Conservation (phyloP, 2,797 vertebrate genomes). For the Phataginus tricuspis region DNA sequence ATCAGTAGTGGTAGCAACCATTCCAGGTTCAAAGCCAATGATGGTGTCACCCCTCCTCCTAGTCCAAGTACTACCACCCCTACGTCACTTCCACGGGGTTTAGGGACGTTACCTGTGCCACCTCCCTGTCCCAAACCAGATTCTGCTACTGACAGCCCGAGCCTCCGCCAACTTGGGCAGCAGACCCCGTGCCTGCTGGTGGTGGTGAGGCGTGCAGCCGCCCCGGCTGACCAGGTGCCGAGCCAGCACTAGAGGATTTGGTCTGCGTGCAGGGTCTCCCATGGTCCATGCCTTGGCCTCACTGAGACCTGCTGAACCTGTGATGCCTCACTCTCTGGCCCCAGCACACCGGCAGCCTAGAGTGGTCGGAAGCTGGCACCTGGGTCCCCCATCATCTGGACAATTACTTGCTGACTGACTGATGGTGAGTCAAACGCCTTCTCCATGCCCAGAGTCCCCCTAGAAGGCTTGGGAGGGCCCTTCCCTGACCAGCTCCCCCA, state of each 20-base stretch:
- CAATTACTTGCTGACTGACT: not conserved
- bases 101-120: not conserved
- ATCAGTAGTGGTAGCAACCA: not conserved
- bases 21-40: not conserved
- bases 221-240: not conserved
- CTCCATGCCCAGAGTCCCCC: not conserved
- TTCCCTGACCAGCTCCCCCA: not conserved
- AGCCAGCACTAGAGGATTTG: not conserved
- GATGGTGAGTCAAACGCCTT: accelerated
- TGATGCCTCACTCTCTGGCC: not conserved
- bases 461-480: not conserved
- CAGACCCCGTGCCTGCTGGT: not conserved
- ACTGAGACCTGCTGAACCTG: not conserved
- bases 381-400: not conserved
- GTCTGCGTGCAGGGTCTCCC: not conserved
- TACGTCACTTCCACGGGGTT: accelerated
- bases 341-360: not conserved
- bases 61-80: no score
- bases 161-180: not conserved
- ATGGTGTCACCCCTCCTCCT: not conserved
- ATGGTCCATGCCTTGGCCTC: not conserved
- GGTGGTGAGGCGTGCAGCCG: not conserved
- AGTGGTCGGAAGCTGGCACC: not conserved
- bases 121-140: not conserved
- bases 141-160: not conserved